Conservation (phyloP, 2,113 vertebrate species). For the Crotalus helleri region DNA sequence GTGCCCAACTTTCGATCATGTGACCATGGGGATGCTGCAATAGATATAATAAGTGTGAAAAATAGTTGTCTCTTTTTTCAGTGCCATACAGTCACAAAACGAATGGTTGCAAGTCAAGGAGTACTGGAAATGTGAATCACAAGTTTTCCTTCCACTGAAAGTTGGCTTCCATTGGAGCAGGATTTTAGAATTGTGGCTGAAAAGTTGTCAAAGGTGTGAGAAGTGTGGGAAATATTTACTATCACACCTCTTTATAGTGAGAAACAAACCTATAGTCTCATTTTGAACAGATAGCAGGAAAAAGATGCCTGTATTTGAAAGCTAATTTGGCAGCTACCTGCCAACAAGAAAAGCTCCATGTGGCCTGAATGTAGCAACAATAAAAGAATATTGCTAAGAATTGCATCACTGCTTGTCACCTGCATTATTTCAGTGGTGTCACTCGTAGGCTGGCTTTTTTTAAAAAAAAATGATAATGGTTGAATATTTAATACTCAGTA, state of each 20-base stretch:
- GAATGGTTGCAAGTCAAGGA: not conserved
- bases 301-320: not conserved
- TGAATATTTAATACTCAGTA: not conserved
- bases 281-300: not conserved
- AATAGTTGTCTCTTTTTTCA: not conserved
- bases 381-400: not conserved
- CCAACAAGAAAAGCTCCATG: not conserved
- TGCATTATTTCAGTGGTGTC: not conserved
- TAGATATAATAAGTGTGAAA: too few relatives aligned
- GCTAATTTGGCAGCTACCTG: not conserved
- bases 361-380: not conserved
- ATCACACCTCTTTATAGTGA: not conserved
- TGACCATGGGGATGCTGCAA: too few relatives aligned
- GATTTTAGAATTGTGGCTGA: not conserved
- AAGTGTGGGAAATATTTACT: not conserved
- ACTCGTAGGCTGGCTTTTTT: not conserved
- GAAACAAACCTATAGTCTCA: not conserved
- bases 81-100: not conserved
- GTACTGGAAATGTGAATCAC: not conserved
- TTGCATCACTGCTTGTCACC: not conserved
- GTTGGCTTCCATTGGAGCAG: not conserved
- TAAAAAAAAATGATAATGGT: not conserved
- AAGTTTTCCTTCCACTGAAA: not conserved
- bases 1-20: too few relatives aligned
- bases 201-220: not conserved